Evolutionary conservation across 2,797 vertebrate genomes (phyloP).

Genomic region (Masticophis lateralis): DNA sequence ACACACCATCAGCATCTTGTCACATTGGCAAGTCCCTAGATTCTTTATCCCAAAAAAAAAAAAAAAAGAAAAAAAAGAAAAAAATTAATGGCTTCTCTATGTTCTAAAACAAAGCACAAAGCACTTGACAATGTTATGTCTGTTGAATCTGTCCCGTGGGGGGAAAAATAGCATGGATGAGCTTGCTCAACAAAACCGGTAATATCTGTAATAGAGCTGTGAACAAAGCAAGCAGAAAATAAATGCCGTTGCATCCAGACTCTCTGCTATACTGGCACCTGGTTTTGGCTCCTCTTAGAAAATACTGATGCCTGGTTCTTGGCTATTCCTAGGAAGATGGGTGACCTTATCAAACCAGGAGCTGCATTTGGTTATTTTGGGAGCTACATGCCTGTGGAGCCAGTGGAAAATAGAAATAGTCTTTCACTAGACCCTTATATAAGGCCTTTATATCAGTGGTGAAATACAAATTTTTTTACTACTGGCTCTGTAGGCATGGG

Average conservation of each 20-base stretch:
- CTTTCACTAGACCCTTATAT: not conserved
- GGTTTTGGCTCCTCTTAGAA: not conserved
- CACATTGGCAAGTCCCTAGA: slow-evolving; percentile 36
- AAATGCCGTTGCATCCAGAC: not conserved
- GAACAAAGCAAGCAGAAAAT: not conserved
- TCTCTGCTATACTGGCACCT: no score
- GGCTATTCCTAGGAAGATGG: not conserved
- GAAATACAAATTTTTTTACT: no score
- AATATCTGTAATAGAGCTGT: not conserved
- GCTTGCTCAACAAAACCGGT: not conserved
- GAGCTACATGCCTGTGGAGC: not conserved
- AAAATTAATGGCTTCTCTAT: slow-evolving; percentile 32
- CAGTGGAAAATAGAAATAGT: not conserved
- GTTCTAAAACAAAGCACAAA: slow-evolving; percentile 35
- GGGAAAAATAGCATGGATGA: not conserved
- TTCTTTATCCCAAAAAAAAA: slow-evolving; percentile 38
- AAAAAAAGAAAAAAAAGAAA: not conserved
- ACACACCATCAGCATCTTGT: not conserved
- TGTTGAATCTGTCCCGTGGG: not conserved
- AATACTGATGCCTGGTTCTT: not conserved
- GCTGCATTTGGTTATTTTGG: not conserved
- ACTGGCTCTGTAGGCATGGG: no score
- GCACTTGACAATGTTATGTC: slow-evolving; percentile 13
- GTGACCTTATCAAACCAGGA: not conserved
- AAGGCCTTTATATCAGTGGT: not conserved